phyloP scores from a whole-genome alignment of 2,113 vertebrate species.

The Xenotilapia leptura region DNA sequence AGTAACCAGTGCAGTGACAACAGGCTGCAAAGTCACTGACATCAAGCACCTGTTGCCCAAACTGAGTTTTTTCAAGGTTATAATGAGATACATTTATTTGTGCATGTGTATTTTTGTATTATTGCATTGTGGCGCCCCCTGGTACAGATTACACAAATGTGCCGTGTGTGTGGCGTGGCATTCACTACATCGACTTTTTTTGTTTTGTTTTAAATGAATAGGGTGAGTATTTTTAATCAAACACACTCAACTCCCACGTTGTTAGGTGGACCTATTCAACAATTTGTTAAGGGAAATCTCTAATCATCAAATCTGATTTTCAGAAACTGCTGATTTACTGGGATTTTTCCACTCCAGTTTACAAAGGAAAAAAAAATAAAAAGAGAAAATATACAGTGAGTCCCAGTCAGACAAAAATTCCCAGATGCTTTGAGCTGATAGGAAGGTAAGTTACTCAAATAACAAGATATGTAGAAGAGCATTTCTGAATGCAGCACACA shows the following conservation, averaged over 20 bases:
- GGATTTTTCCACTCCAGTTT: not conserved
- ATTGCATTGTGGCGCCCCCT: slow-evolving; percentile 10
- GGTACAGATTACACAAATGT: not conserved
- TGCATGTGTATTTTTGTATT: not conserved
- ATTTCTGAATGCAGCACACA: not conserved
- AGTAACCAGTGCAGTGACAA: not conserved
- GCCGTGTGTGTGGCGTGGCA: not conserved
- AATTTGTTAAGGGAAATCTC: not conserved
- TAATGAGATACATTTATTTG: not conserved
- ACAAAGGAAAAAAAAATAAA: not conserved
- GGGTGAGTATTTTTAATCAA: not conserved
- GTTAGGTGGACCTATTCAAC: not conserved
- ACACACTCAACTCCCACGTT: not conserved
- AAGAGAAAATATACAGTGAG: not conserved
- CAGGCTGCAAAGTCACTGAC: not conserved
- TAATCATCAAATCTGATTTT: not conserved
- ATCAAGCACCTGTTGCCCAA: not conserved
- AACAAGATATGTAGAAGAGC: not conserved
- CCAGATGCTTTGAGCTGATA: not conserved
- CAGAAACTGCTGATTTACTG: not conserved
- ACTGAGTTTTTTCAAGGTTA: not conserved
- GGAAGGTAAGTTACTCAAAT: not conserved
- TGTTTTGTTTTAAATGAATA: not conserved
- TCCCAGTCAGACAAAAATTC: fast-evolving
- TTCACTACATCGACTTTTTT: not conserved